These are phyloP conservation scores for Hyphantria cunea DNA, from an alignment of 1,140 invertebrate species.

Conservation along the genomic window DNA sequence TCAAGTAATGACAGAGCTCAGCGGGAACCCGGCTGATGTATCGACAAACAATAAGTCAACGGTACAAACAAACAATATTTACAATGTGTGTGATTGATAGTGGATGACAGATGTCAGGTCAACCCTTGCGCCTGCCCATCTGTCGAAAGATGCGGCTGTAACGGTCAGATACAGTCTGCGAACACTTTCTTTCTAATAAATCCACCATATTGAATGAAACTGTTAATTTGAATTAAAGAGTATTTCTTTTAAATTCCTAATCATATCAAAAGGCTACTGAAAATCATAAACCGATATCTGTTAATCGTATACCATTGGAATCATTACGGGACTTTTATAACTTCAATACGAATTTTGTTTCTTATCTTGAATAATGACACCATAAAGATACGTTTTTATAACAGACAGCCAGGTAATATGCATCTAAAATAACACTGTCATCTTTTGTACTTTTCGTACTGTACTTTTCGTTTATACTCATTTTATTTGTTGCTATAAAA, in stretches of 20 bases:
- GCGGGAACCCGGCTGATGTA: constrained; percentile 49
- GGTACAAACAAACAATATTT: constrained; percentile 65
- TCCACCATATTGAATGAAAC: too few relatives aligned
- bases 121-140: constrained; percentile 67
- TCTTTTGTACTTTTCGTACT: constrained; percentile 63
- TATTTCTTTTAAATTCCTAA: neutral
- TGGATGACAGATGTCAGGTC: constrained; percentile 64
- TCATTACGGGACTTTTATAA: constrained; percentile 11
- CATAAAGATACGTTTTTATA: constrained; percentile 38
- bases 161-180: constrained; percentile 37
- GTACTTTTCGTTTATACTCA: constrained; percentile 67
- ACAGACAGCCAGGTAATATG: constrained; percentile 35
- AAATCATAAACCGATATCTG: constrained; percentile 10
- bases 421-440: constrained; percentile 47
- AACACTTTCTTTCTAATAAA: too few relatives aligned
- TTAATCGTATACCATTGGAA: constrained; percentile 15
- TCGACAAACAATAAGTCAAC: constrained; percentile 66
- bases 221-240: too few relatives aligned
- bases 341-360: constrained; percentile 27
- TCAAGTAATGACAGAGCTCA: constrained; percentile 47
- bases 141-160: constrained; percentile 44
- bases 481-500: constrained; percentile 76
- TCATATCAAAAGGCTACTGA: neutral
- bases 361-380: constrained; percentile 39
- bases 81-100: constrained; percentile 69